Base-by-base conservation (phyloP, 1,140 invertebrate genomes). In the Oncopeltus fasciatus region DNA sequence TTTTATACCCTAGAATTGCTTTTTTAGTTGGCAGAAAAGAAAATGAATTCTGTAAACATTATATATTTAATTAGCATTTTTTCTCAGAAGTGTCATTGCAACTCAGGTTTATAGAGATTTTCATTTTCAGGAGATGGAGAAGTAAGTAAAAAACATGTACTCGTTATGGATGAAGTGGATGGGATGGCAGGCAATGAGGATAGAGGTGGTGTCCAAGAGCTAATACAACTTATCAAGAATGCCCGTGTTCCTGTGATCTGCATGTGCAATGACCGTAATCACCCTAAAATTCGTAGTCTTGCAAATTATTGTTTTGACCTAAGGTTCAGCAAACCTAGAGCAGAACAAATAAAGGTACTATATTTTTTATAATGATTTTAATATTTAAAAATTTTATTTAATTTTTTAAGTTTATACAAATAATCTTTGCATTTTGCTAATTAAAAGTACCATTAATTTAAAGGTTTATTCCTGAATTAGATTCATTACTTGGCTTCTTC, bases 141-240 rank as follows among this genome's bases (percentile, higher is more conserved):
- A 27, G 67, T 68, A n/a, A 68, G 67, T 12, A 69, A 67, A 61
- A 88, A 92, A 66, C 91, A 96, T 71, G 90, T 95, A 26, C 72
- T 99, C 0, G 79, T 99, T 14, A 99, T 99, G 97, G 97, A 99
- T 70, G 97, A 99, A 83, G 96, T 99, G 0, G 97, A 99, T 73
- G 97, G 97, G 14, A 99, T 99, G 95, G 91, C 94, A 12, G 97
- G 97, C 14, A 99, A 99, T 74, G 93, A 99, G 74, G 97, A 99
- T 75, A 81, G 97, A 67, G 96, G 96, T 51, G 97, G 96, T 56
- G 80, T 98, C 47, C 87, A 91, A 74, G 95, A 99, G 77, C 73
- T 99, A 14, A 96, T 99, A 65, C 75, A 76, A 20, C 76, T 99
- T 4, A 98, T 99, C 49, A 99, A 99, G 77, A 76, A 77, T 1